Evolutionary conservation across 2,797 vertebrate genomes (phyloP).

Genomic region (Mormyrops boulengeri): DNA sequence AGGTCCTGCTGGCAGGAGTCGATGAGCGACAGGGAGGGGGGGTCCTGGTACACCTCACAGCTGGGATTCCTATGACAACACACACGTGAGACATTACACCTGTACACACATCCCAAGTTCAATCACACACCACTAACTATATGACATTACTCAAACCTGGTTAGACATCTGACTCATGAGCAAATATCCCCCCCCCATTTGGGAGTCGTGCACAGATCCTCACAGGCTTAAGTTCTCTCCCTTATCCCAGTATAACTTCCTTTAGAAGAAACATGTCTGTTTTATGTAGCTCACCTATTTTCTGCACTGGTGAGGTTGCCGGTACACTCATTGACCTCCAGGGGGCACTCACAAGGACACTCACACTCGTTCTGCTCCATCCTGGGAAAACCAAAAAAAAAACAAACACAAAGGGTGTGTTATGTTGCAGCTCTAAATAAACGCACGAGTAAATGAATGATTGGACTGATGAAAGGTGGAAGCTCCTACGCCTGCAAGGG

Average conservation of each 20-base stretch:
- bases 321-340: constrained; percentile 97
- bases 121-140: background rate
- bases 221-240: background rate
- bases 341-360: constrained; percentile 96
- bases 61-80: constrained; percentile 78
- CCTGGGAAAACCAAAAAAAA: constrained; percentile 52
- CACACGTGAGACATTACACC: background rate
- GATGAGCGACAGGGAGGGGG: constrained; percentile 80
- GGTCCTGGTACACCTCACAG: constrained; percentile 94
- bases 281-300: constrained; percentile 69
- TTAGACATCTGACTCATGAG: background rate
- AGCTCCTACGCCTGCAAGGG: background rate
- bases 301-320: constrained; percentile 95
- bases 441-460: background rate
- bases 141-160: background rate
- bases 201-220: background rate
- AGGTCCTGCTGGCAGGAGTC: constrained; percentile 87
- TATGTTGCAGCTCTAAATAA: background rate
- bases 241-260: background rate
- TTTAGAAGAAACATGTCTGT: background rate
- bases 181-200: background rate
- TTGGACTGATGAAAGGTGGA: background rate
- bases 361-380: constrained; percentile 99
- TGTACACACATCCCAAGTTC: background rate
- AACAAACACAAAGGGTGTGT: background rate